A percentile compares a stretch with the other conserved stretches of the same genome.
Conservation (phyloP, 2,113 vertebrate genomes). For the Chloebia gouldiae region DNA sequence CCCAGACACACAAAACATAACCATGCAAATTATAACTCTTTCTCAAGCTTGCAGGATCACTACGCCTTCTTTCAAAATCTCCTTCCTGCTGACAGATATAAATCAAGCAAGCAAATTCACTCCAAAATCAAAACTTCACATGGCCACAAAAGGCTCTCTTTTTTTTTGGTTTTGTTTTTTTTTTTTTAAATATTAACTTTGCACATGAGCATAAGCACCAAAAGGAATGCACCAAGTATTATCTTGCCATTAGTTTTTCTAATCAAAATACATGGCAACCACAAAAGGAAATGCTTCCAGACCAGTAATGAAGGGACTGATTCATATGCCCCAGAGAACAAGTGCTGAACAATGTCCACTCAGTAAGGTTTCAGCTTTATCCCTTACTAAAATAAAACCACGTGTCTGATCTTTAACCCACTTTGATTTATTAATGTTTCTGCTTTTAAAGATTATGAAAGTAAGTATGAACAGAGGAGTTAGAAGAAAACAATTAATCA, state of each 20-base stretch:
- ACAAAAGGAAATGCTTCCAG: conserved; percentile 29
- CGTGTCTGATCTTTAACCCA: conserved; percentile 25
- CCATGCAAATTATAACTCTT: not conserved
- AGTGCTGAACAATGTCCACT: conserved; percentile 25
- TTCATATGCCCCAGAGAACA: conserved; percentile 48
- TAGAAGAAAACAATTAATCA: conserved; percentile 1
- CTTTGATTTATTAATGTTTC: conserved; percentile 40
- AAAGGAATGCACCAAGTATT: not conserved
- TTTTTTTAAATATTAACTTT: not conserved
- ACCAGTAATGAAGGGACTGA: conserved; percentile 25
- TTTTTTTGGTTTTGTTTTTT: not conserved
- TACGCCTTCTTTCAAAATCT: not conserved
- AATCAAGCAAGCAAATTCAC: not conserved
- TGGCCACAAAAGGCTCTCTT: not conserved
- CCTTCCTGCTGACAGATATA: not conserved
- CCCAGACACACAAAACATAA: not conserved
- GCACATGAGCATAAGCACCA: not conserved
- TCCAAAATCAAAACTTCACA: not conserved
- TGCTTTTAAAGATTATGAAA: conserved; percentile 4
- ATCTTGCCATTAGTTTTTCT: not conserved
- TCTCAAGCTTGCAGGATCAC: not conserved
- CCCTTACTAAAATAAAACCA: conserved; percentile 54
- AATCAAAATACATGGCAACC: conserved; percentile 1
- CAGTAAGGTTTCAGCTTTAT: conserved; percentile 38
- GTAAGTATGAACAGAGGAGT: not conserved